Evolutionary conservation across 2,888 invertebrate genomes (phyloP).

Genomic region (Tenthredo scrophulariae): DNA sequence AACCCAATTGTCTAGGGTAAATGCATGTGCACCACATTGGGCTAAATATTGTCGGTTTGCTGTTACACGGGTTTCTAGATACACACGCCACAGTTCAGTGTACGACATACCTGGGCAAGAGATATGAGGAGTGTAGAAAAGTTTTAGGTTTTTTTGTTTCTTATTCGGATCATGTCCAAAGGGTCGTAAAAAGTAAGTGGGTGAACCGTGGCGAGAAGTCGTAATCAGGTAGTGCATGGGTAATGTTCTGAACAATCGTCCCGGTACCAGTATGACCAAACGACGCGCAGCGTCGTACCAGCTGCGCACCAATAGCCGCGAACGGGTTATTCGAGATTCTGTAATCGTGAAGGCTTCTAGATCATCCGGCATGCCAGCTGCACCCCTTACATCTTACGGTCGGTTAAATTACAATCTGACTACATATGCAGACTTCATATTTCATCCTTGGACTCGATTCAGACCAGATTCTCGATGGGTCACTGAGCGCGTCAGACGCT

Average conservation of each 20-base stretch:
- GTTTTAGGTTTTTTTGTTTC: background rate
- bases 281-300: background rate
- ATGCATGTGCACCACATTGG: background rate
- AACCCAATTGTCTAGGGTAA: background rate
- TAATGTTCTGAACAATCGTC: slow-evolving; percentile 5
- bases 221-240: slow-evolving; percentile 21
- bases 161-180: slow-evolving; percentile 19
- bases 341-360: background rate
- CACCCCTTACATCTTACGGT: slow-evolving; percentile 13
- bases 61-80: background rate
- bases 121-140: background rate
- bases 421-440: slow-evolving; percentile 9
- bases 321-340: slow-evolving; percentile 1
- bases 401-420: background rate
- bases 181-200: slow-evolving; percentile 10
- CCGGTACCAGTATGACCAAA: slow-evolving; percentile 29
- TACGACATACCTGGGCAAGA: background rate
- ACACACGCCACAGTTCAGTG: background rate
- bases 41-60: background rate
- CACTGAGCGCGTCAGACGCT: slow-evolving; percentile 33
- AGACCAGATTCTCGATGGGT: slow-evolving; percentile 41
- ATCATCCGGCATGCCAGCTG: slow-evolving; percentile 9
- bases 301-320: slow-evolving; percentile 34
- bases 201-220: slow-evolving; percentile 46
- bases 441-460: slow-evolving; percentile 13